Conservation (phyloP, 1,140 invertebrate species). For the Mamestra configurata region DNA sequence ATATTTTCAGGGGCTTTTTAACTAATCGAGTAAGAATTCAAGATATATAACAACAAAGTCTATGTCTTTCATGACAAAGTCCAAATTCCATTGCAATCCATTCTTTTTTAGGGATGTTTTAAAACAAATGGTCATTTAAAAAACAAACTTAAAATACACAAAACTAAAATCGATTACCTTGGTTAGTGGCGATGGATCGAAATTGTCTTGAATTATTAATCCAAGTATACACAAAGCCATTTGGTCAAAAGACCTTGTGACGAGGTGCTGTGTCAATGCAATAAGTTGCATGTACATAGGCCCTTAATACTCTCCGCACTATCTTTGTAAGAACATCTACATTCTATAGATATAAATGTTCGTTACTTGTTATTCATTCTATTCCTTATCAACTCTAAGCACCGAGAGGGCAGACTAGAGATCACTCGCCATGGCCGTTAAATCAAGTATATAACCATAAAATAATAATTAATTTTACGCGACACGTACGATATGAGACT, state of each 20-base stretch:
- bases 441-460: constrained; percentile 40
- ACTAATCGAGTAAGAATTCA: no score
- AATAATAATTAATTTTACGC: constrained; percentile 42
- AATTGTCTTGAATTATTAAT: no score
- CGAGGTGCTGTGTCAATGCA: not conserved
- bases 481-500: not conserved
- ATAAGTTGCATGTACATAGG: not conserved
- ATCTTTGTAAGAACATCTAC: constrained; percentile 21
- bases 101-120: no score
- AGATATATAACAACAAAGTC: no score
- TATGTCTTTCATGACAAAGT: no score
- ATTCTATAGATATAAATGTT: constrained; percentile 8
- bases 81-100: no score
- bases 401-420: constrained; percentile 34
- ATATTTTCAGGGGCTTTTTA: no score
- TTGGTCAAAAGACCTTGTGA: constrained; percentile 17
- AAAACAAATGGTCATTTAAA: no score
- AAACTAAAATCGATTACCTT: no score
- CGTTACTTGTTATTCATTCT: constrained; percentile 28
- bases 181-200: no score
- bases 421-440: constrained; percentile 39
- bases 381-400: constrained; percentile 33
- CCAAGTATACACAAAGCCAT: not conserved
- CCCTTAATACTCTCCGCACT: constrained; percentile 27
- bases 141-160: no score